Evolutionary conservation across 2,797 vertebrate genomes (phyloP), one percentile per base, ranked within the genome.

Genomic region (Acrossocheilus wenchowensis): DNA sequence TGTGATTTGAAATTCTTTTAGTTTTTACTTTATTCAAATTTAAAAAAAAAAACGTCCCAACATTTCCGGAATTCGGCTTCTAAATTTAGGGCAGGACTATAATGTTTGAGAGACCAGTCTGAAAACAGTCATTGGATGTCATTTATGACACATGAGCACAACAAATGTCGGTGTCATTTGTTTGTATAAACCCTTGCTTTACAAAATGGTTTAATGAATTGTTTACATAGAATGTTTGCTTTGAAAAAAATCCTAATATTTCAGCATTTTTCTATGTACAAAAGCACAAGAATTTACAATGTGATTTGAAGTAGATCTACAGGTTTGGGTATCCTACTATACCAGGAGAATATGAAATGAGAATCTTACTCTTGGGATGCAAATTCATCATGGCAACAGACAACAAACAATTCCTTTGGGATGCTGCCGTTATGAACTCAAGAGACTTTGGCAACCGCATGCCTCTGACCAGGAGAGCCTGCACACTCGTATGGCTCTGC

Each of bases 371-470:
- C 43, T 23, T 71, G 52, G 30, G 66, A 57, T 45, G 50, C 39
- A 74, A 45, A 39, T 60, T 57, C 30, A 66, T 34, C 41, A 73
- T 80, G 43, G 43, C 66, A 73, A 62, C 66, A 80, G 77, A 72
- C 41, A 86, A 80, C 84, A 80, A 80, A 86, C 78, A 71, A 73
- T 43, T 80, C 84, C 78, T 48, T 62, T 50, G 77, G 54, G 84
- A 85, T 57, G 54, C 23, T 41, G 36, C n/a, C 64, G 36, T 41
- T 30, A 79, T 43, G n/a, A 71, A 41, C 78, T 86, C 78, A 34
- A 45, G 36, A 86, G 52, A 72, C 52, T 50, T 48, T 34, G 21
- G 30, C 48, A 45, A 45, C 8, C 43, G 5, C 54, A 39, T 39
- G 66, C 39, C 15, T 72, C 43, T 72, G 84, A 73, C 71, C 84